phyloP scores from a whole-genome alignment of 2,888 invertebrate genomes.

The Cephonodes hylas region DNA sequence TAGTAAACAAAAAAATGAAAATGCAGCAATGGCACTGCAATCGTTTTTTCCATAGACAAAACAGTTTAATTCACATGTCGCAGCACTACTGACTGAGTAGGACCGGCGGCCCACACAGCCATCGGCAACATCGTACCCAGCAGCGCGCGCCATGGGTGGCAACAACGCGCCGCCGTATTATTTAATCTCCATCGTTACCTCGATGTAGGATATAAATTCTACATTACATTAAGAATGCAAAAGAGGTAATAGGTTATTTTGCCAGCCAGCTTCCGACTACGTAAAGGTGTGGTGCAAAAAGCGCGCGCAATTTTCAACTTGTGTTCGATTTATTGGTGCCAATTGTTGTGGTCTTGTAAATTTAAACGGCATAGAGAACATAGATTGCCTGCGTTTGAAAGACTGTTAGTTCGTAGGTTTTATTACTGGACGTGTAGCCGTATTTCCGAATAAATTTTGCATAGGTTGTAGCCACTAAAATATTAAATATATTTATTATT shows the following conservation, averaged over 20 bases:
- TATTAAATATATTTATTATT: too few relatives aligned
- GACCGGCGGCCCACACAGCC: not conserved
- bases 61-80: not conserved
- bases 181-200: constrained; percentile 24
- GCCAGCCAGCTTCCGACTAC: not conserved
- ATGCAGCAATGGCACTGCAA: not conserved
- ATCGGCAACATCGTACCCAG: constrained; percentile 20
- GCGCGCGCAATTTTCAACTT: constrained; percentile 6
- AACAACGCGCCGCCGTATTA: constrained; percentile 26
- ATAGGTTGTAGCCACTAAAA: too few relatives aligned
- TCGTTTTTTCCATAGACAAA: not conserved
- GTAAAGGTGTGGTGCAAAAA: constrained; percentile 6
- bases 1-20: not conserved
- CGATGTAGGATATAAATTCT: constrained; percentile 11
- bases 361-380: not conserved
- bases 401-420: not conserved
- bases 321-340: not conserved
- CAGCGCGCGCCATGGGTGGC: constrained; percentile 33
- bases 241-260: not conserved
- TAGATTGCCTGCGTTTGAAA: not conserved
- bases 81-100: not conserved
- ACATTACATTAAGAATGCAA: constrained; percentile 6
- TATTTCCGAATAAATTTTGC: not conserved
- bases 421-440: not conserved
- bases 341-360: not conserved